phyloP scores from a whole-genome alignment of 2,113 vertebrate genomes.

The Campylomormyrus numenius region DNA sequence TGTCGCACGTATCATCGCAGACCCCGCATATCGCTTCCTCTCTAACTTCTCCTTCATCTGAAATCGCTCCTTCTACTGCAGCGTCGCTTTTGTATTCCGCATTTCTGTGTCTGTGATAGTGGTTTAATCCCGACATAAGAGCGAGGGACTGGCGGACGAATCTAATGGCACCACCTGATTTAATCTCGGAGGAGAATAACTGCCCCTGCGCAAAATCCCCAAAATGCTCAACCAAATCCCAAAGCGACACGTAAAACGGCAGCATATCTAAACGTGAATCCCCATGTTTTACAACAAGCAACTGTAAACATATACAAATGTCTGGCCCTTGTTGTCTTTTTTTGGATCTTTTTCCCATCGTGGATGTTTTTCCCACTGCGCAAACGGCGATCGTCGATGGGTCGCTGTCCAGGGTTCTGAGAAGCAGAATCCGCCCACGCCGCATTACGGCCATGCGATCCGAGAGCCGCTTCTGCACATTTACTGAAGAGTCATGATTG shows the following conservation, averaged over 20 bases:
- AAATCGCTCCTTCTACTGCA: not conserved
- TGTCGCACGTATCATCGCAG: constrained; percentile 25
- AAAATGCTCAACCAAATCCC: constrained; percentile 20
- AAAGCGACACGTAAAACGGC: not conserved
- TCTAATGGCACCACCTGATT: not conserved
- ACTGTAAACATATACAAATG: not conserved
- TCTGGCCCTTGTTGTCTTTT: not conserved
- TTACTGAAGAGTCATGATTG: constrained; percentile 37
- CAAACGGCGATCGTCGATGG: not conserved
- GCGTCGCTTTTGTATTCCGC: not conserved
- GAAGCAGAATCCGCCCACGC: constrained; percentile 56
- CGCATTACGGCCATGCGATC: not conserved
- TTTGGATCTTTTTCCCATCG: not conserved
- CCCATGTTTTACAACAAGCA: not conserved
- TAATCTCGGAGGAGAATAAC: constrained; percentile 7
- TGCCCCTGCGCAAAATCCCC: constrained; percentile 19
- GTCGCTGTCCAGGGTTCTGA: constrained; percentile 56
- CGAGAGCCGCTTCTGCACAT: constrained; percentile 29
- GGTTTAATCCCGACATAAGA: not conserved
- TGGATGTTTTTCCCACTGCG: not conserved
- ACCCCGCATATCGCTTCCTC: not conserved
- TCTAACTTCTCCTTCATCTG: not conserved
- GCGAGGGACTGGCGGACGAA: not conserved
- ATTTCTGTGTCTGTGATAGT: not conserved
- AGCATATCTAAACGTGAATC: not conserved